Evolutionary conservation across 2,888 invertebrate genomes (phyloP).

Genomic region (Oligia latruncula): DNA sequence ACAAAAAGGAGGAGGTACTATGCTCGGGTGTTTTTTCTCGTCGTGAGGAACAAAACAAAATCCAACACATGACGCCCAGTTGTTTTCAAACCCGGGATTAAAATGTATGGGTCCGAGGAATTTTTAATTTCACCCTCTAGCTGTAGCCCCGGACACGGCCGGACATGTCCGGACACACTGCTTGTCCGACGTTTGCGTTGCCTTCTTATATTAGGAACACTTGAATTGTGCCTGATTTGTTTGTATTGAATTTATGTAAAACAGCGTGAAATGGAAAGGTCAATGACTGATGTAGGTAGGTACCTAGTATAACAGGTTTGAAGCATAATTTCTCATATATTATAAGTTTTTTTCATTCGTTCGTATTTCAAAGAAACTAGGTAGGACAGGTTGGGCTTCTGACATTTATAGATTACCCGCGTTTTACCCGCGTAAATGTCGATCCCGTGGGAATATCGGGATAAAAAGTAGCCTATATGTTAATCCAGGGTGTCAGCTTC

Average conservation of each 20-base stretch:
- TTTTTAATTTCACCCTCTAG: conserved; percentile 61
- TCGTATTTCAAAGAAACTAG: too few species aligned
- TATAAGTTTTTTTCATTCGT: too few species aligned
- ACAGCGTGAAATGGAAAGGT: not conserved
- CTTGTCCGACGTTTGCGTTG: conserved; percentile 28
- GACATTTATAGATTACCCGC: too few species aligned
- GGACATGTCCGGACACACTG: conserved; percentile 26
- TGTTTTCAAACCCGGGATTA: conserved; percentile 54
- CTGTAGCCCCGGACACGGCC: conserved; percentile 29
- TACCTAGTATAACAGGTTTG: not conserved
- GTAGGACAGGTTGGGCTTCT: too few species aligned
- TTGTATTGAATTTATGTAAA: conserved; percentile 34
- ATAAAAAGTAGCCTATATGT: too few species aligned
- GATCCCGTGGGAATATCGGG: too few species aligned
- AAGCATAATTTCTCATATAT: not conserved
- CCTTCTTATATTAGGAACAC: conserved; percentile 43
- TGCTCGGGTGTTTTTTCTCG: too few species aligned
- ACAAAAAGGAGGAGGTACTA: too few species aligned
- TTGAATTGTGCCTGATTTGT: conserved; percentile 29
- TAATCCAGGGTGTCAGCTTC: too few species aligned
- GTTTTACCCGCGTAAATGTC: too few species aligned
- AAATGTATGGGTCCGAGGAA: conserved; percentile 60
- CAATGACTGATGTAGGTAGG: not conserved
- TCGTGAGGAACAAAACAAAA: conserved; percentile 2
- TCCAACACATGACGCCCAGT: conserved; percentile 23